Conservation (phyloP, 2,888 invertebrate genomes). For the Erebia aethiops region DNA sequence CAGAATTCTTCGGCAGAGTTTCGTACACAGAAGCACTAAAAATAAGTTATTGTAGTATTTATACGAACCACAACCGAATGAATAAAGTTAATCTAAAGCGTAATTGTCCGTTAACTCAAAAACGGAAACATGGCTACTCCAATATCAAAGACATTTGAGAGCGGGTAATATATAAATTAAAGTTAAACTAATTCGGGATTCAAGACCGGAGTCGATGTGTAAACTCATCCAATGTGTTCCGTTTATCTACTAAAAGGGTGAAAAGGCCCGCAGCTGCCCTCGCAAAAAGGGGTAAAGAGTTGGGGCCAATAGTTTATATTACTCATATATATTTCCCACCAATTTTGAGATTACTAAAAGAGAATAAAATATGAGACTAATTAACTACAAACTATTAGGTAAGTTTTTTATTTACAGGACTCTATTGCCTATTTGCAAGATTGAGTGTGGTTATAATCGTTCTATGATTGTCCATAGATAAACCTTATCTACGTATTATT, state of each 20-base stretch:
- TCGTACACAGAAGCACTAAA: too few relatives aligned
- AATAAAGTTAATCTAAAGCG: background rate
- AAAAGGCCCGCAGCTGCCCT: constrained; percentile 44
- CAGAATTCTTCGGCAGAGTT: too few relatives aligned
- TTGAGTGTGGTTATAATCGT: too few relatives aligned
- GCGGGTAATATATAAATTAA: constrained; percentile 40
- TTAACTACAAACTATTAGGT: background rate
- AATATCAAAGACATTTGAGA: constrained; percentile 36
- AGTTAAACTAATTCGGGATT: constrained; percentile 42
- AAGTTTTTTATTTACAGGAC: too few relatives aligned
- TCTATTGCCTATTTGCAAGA: too few relatives aligned
- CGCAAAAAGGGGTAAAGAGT: constrained; percentile 34
- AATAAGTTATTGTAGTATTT: background rate
- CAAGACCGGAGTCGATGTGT: constrained; percentile 38
- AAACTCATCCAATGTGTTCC: constrained; percentile 46
- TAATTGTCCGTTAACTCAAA: constrained; percentile 23
- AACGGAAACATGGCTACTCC: constrained; percentile 25
- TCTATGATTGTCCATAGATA: too few relatives aligned
- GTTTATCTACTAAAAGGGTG: constrained; percentile 57
- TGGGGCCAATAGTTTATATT: constrained; percentile 35
- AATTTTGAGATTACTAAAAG: constrained; percentile 1
- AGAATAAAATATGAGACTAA: constrained; percentile 6
- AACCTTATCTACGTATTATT: too few relatives aligned
- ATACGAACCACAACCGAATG: background rate
- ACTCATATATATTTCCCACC: constrained; percentile 29